Base-by-base conservation (phyloP, 2,888 invertebrate species). In the Anticlea derivata region DNA sequence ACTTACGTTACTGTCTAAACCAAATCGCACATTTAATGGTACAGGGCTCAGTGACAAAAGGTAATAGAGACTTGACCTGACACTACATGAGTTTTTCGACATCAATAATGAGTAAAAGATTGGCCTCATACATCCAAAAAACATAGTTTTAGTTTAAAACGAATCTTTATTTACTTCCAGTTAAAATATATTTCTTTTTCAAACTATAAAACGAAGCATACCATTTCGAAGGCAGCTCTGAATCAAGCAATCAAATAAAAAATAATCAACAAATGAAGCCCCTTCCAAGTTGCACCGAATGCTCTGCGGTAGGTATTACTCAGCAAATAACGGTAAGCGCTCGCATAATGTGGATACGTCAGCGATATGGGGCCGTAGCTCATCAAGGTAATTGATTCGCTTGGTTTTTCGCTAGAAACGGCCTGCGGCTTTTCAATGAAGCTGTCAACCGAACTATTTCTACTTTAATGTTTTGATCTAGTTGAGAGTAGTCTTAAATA, bases 381-480 rank as follows among this genome's bases (percentile, higher is more conserved):
- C 86, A 89, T 90, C 87, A 87, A 75, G 83, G 80, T 88, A 89
- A 89, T 88, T 89, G 86, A 89, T 88, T 87, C 80, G 86, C 83
- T 86, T 83, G 79, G 86, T 83, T 86, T 83, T 80, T 83, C 80
- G 76, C 78, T 79, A 79, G 80, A 35, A 43, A 48, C 17, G 31
- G 33, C 11, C 24, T 73, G 75, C 76, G 73, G 81, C 81, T 38
- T 39, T 39, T 11, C 33, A 43, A 26, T 34, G 41, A 27, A 34
- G 33, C 47, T 47, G 41, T 52, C 46, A 38, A 27, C 44, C 31
- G 24, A 38, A 41, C 30, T 33, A 22, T 26, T 41, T 40, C 31
- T 22, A 20, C 13, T n/a, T 24, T 7, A n/a, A 7, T 27, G 26
- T 44, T 44, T 34, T 3, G 10, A 7, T 17, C 17, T 34, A 34